Evolutionary conservation across 1,140 invertebrate genomes (phyloP).

Genomic region (Orchesella cincta): DNA sequence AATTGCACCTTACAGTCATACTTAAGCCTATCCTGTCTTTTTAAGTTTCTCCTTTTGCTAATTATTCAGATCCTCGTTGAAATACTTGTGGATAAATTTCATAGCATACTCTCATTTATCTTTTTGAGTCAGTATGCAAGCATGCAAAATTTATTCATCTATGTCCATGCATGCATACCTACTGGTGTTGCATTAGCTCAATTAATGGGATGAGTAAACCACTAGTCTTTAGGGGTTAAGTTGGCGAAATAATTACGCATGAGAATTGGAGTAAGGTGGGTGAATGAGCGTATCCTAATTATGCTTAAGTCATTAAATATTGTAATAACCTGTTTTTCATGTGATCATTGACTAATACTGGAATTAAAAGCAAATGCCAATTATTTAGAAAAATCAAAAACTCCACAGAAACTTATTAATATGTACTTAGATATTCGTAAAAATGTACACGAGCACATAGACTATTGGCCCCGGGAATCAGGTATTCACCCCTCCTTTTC

Average conservation of each 20-base stretch:
- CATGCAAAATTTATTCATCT: no score
- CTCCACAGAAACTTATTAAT: background rate
- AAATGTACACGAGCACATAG: background rate
- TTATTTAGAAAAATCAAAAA: background rate
- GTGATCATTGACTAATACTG: background rate
- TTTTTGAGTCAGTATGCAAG: no score
- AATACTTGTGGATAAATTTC: no score
- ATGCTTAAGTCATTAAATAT: background rate
- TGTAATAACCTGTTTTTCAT: background rate
- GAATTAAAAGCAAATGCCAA: background rate
- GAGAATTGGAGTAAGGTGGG: background rate
- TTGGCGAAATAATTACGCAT: background rate
- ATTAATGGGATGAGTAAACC: background rate
- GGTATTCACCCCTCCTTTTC: background rate
- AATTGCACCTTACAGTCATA: no score
- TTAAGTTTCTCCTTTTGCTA: background rate
- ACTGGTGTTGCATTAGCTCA: background rate
- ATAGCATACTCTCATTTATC: no score
- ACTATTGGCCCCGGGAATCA: background rate
- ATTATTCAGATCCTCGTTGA: background rate
- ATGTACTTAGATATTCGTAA: background rate
- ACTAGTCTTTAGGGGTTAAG: background rate
- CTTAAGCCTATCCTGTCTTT: no score
- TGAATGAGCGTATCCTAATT: background rate
- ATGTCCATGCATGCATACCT: background rate